phyloP scores from a whole-genome alignment of 2,888 invertebrate genomes.

The Spodoptera exigua region DNA sequence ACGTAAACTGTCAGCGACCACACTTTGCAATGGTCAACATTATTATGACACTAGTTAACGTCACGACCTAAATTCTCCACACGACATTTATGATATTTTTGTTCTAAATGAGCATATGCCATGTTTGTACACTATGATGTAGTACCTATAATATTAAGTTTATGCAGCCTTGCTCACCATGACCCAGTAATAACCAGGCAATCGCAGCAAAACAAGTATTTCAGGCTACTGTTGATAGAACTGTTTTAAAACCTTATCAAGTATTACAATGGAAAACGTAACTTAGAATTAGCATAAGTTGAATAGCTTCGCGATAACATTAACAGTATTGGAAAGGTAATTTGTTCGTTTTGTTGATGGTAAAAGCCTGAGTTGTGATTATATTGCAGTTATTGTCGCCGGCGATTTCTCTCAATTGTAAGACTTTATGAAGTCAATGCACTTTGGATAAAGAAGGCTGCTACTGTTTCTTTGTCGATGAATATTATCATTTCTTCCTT shows the following conservation, averaged over 20 bases:
- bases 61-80: conserved; percentile 51
- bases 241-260: conserved; percentile 55
- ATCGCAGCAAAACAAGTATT: conserved; percentile 57
- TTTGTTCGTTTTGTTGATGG: conserved; percentile 36
- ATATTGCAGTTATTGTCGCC: conserved; percentile 28
- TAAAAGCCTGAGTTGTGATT: conserved; percentile 20
- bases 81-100: conserved; percentile 39
- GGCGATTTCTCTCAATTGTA: conserved; percentile 36
- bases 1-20: conserved; percentile 37
- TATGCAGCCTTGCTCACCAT: conserved; percentile 61
- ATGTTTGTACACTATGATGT: conserved; percentile 1
- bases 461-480: conserved; percentile 1
- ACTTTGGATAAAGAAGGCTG: conserved; percentile 22
- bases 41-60: conserved; percentile 45
- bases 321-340: conserved; percentile 39
- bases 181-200: conserved; percentile 62
- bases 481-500: background rate
- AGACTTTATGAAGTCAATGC: conserved; percentile 41
- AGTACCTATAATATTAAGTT: conserved; percentile 43
- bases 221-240: conserved; percentile 51
- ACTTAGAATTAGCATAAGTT: conserved; percentile 57
- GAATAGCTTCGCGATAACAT: conserved; percentile 50
- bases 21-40: conserved; percentile 44
- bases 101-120: conserved; percentile 17
- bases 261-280: conserved; percentile 45